phyloP scores from a whole-genome alignment of 2,888 invertebrate genomes.

The Ditula angustiorana region DNA sequence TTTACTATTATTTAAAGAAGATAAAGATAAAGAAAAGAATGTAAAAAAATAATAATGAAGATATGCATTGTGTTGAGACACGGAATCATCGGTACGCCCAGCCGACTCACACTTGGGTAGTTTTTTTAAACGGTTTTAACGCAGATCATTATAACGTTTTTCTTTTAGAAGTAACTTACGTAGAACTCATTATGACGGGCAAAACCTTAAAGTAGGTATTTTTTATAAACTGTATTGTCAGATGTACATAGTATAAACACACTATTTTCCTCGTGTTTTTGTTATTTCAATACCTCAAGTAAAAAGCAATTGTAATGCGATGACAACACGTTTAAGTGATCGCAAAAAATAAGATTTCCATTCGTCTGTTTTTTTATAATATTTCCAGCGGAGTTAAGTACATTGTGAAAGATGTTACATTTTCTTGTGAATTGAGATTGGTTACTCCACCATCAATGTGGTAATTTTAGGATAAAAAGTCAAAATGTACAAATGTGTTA shows the following conservation, averaged over 20 bases:
- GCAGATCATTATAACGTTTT: neutral
- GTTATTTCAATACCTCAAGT: neutral
- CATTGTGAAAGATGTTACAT: neutral
- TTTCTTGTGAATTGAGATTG: neutral
- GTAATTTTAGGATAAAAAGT: no score
- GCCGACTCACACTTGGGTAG: no score
- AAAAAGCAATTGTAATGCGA: neutral
- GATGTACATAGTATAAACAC: neutral
- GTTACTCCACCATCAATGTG: no score
- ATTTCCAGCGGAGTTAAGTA: neutral
- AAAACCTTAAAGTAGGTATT: neutral
- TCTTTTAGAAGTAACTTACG: neutral
- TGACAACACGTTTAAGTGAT: neutral
- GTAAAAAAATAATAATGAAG: no score
- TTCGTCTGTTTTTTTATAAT: neutral
- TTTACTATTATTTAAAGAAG: no score
- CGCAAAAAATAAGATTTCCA: neutral
- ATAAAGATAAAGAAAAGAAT: no score
- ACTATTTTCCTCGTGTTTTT: conserved; percentile 15
- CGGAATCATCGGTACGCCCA: no score
- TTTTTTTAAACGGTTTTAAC: no score
- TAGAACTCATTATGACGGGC: neutral
- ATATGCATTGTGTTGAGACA: no score
- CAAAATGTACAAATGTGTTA: no score
- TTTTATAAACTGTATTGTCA: neutral